Percentiles rank a stretch among this genome's conserved stretches.
These are phyloP conservation scores for Oncorhynchus gorbuscha DNA, from an alignment of 2,113 vertebrate genomes.

Conservation along the genomic window DNA sequence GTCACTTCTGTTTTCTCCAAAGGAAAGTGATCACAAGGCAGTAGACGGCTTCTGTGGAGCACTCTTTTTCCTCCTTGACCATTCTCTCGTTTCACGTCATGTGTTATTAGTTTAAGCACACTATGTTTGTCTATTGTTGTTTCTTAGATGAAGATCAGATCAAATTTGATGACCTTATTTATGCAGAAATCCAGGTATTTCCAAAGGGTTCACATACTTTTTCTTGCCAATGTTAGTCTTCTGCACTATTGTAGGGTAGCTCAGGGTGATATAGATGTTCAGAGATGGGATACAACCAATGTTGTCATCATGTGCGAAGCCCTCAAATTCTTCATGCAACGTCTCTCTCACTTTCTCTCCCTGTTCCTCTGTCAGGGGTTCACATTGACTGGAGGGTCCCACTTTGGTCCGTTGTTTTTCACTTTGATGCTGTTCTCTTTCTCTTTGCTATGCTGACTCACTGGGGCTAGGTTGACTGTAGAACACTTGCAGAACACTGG, in stretches of 20 bases:
- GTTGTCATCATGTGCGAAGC: neutral
- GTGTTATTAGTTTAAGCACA: too few species aligned
- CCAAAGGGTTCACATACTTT: too few species aligned
- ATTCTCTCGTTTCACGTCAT: too few species aligned
- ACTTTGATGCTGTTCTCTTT: neutral
- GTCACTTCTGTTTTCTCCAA: too few species aligned
- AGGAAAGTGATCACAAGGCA: too few species aligned
- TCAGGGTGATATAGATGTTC: slow-evolving; percentile 12
- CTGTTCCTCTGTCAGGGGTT: neutral
- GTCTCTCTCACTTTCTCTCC: neutral
- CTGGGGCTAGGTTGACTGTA: neutral
- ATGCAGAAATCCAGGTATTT: too few species aligned
- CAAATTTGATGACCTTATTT: too few species aligned
- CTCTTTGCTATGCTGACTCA: neutral
- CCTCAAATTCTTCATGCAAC: neutral
- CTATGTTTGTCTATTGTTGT: too few species aligned
- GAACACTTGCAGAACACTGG: neutral
- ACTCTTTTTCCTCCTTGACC: too few species aligned
- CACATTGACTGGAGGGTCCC: neutral
- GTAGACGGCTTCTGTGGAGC: too few species aligned
- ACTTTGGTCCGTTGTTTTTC: neutral
- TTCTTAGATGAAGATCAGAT: too few species aligned
- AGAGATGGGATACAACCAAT: slow-evolving; percentile 11
- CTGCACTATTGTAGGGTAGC: neutral
- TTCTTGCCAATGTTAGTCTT: slow-evolving; percentile 8